Conservation (phyloP, 2,888 invertebrate species). For the Brachypterus glaber region DNA sequence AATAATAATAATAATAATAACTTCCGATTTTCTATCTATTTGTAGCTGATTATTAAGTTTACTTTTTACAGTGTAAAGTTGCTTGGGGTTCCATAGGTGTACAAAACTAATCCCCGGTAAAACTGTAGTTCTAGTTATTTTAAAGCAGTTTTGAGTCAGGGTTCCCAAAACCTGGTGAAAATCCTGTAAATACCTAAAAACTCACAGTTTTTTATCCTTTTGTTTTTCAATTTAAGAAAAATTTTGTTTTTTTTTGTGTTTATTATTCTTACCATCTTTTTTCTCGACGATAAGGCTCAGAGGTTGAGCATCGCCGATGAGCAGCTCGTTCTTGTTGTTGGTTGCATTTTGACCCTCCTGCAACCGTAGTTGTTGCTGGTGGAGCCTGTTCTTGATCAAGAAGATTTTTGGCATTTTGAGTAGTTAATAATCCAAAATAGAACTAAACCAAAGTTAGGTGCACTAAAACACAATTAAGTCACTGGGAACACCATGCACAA, state of each 20-base stretch:
- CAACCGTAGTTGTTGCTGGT: constrained; percentile 80
- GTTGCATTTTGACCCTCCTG: constrained; percentile 73
- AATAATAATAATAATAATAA: too few relatives aligned
- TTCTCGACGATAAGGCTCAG: constrained; percentile 50
- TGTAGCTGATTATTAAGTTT: too few relatives aligned
- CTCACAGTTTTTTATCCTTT: too few relatives aligned
- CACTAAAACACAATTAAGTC: constrained; percentile 14
- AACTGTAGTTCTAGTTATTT: too few relatives aligned
- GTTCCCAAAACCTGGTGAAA: too few relatives aligned
- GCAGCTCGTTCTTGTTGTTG: constrained; percentile 52
- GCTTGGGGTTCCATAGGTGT: too few relatives aligned
- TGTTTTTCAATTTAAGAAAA: constrained; percentile 8
- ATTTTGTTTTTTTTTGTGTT: too few relatives aligned
- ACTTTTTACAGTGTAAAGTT: too few relatives aligned
- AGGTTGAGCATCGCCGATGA: constrained; percentile 42
- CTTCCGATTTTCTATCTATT: too few relatives aligned
- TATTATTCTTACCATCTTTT: constrained; percentile 39
- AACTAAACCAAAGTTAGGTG: constrained; percentile 10
- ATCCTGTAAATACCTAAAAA: too few relatives aligned
- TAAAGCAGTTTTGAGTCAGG: too few relatives aligned
- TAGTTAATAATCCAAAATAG: constrained; percentile 7
- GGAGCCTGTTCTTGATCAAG: constrained; percentile 81
- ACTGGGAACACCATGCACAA: constrained; percentile 12
- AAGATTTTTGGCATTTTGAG: constrained; percentile 83
- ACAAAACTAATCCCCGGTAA: too few relatives aligned